Percentiles rank a stretch among this genome's conserved stretches.
Conservation (phyloP, 1,140 invertebrate genomes). For the Oncopeltus fasciatus region DNA sequence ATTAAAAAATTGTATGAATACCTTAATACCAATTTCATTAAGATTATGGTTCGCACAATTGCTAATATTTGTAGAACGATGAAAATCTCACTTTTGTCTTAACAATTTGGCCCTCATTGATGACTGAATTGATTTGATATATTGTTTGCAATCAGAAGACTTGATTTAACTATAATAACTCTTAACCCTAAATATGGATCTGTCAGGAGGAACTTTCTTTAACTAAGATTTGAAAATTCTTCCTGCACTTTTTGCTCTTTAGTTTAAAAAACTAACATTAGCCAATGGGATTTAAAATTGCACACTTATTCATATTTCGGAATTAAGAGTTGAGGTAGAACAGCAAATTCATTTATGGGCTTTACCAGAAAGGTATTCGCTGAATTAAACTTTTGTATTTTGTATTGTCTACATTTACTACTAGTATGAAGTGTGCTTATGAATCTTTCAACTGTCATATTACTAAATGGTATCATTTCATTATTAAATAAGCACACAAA, state of each 20-base stretch:
- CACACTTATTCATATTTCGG: too few species aligned
- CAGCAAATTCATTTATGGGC: not conserved
- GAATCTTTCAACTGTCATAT: not conserved
- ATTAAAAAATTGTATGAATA: not conserved
- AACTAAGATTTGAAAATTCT: too few species aligned
- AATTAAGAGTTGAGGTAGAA: too few species aligned
- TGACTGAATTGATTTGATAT: not conserved
- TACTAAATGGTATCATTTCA: not conserved
- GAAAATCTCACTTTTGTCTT: not conserved
- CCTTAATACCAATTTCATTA: not conserved
- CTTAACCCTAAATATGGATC: too few species aligned
- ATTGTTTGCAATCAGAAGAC: not conserved
- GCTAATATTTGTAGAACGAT: not conserved
- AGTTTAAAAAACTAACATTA: too few species aligned
- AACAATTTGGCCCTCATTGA: not conserved
- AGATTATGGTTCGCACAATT: not conserved
- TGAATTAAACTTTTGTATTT: not conserved
- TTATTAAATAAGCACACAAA: not conserved
- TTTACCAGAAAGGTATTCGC: not conserved
- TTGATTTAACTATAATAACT: not conserved
- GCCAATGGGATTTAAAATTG: too few species aligned
- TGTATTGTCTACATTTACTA: not conserved
- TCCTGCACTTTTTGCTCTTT: too few species aligned
- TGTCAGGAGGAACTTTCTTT: too few species aligned
- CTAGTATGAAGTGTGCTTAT: constrained; percentile 1